Conservation (phyloP, 2,888 invertebrate genomes). For the Esperia sulphurella region DNA sequence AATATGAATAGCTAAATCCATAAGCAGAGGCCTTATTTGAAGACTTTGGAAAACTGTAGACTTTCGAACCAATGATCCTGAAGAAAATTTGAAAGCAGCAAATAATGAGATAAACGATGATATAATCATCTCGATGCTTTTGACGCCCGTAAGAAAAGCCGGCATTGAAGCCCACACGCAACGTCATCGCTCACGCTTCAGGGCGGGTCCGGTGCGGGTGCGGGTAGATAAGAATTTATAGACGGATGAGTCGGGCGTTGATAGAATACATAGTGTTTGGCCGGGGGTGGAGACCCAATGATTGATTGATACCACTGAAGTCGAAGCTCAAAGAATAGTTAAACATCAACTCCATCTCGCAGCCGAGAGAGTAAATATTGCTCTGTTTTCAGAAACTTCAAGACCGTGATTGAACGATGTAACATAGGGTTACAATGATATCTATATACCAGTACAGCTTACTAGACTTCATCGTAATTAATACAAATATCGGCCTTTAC, state of each 20-base stretch:
- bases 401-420: slow-evolving; percentile 19
- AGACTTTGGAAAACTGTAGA: not conserved
- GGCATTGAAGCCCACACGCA: slow-evolving; percentile 49
- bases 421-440: slow-evolving; percentile 8
- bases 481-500: too few relatives aligned
- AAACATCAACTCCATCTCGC: slow-evolving; percentile 26
- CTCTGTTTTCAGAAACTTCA: slow-evolving; percentile 9
- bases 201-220: slow-evolving; percentile 47
- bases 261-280: slow-evolving; percentile 64
- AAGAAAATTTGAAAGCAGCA: slow-evolving; percentile 11
- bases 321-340: slow-evolving; percentile 39
- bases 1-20: too few relatives aligned
- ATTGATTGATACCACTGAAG: slow-evolving; percentile 56
- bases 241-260: slow-evolving; percentile 59
- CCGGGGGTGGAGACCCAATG: slow-evolving; percentile 45
- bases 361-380: slow-evolving; percentile 23
- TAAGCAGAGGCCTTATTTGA: not conserved
- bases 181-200: slow-evolving; percentile 62
- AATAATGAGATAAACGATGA: slow-evolving; percentile 28
- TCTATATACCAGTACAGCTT: not conserved
- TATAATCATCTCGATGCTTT: slow-evolving; percentile 35
- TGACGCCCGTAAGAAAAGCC: slow-evolving; percentile 27
- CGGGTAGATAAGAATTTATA: slow-evolving; percentile 68
- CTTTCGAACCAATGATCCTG: not conserved
- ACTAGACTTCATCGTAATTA: too few relatives aligned